Evolutionary conservation across 2,797 vertebrate genomes (phyloP).

Genomic region (Acanthurus tractus): DNA sequence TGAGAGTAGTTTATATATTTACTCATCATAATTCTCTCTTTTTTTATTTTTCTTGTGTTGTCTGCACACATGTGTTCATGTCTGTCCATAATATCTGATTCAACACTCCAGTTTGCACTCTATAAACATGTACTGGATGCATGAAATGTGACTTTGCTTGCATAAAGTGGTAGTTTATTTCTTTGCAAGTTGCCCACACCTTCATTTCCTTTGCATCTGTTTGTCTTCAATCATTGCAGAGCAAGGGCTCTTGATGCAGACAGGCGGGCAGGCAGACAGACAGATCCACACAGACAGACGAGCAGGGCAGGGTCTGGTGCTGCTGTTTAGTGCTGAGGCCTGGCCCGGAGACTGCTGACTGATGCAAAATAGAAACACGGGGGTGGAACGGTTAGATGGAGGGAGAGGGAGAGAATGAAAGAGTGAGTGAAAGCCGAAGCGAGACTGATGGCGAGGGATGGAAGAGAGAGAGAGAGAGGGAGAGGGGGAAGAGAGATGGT

Average conservation of each 20-base stretch:
- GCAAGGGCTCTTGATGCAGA: conserved; percentile 42
- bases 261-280: not conserved
- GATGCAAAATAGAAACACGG: conserved; percentile 70
- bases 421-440: conserved; percentile 67
- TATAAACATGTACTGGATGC: not conserved
- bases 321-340: conserved; percentile 66
- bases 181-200: not conserved
- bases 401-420: conserved; percentile 21
- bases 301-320: conserved; percentile 42
- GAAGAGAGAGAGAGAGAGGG: conserved; percentile 23
- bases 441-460: conserved; percentile 56
- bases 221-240: conserved; percentile 32
- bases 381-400: conserved; percentile 59
- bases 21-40: not conserved
- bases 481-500: conserved; percentile 44
- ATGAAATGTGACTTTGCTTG: not conserved
- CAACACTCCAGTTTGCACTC: not conserved
- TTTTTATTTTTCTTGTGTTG: not conserved
- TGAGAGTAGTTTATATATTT: not conserved
- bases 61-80: not conserved
- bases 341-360: conserved; percentile 78
- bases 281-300: conserved; percentile 9
- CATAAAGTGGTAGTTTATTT: conserved; percentile 1
- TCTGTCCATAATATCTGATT: not conserved
- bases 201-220: conserved; percentile 6